Base-by-base conservation (phyloP, 1,140 invertebrate genomes). In the Gryllus bimaculatus region DNA sequence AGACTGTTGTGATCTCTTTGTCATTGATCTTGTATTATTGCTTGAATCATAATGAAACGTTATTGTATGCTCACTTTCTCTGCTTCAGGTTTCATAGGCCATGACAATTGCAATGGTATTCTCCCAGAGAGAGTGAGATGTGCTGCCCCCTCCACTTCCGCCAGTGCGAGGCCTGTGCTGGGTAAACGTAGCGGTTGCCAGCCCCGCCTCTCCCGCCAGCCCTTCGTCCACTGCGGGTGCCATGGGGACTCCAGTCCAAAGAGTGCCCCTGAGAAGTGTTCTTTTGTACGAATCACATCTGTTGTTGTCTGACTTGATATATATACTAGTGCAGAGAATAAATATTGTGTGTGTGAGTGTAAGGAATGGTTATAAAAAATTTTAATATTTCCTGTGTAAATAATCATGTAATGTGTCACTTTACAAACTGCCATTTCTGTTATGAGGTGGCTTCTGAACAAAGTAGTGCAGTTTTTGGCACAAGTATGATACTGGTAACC, bases 21-120 rank as follows among this genome's bases (percentile, higher is more conserved):
- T 39, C 26, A 39, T 39, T 39, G 1, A 5, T 39, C 26, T 2
- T 39, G 26, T 39, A 39, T 39, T 39, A 39, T 5, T 39, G 1
- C 5, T 39, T 39, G 5, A 39, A 39, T 39, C 1, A 39, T 1
- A 39, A 39, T 39, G 1, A 39, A 39, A 39, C 5, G 5, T 39
- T 39, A 39, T 39, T 39, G 26, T 39, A 2, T 39, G 26, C 26
- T 39, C 26, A 39, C 26, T 39, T 39, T 39, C 26, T 39, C 26
- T 39, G 26, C 26, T 82, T 78, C 87, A 92, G 91, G 89, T 92
- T 91, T 88, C 91, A 92, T 89, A 91, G 90, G 89, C 90, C 91
- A 91, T 92, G 91, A 92, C 90, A 90, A 89, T 91, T 90, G 89
- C 89, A 90, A 90, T 89, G 90, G 87, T 48, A 80, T 80, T 78